These are phyloP conservation scores for Microcaecilia unicolor DNA, from an alignment of 2,797 vertebrate species.

Conservation along the genomic window DNA sequence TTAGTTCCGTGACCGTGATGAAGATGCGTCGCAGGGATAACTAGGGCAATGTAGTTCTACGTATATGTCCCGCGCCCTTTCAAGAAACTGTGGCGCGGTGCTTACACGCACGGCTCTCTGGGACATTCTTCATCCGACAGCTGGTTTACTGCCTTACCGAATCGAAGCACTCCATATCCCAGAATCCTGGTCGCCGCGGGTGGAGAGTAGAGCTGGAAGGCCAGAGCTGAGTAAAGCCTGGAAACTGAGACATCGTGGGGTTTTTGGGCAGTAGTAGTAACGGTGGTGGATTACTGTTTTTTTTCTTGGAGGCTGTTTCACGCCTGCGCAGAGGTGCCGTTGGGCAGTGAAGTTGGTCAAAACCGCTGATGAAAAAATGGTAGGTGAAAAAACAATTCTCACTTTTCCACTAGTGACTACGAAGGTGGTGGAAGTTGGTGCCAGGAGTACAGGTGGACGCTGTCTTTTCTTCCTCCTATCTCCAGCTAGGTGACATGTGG, in stretches of 20 bases:
- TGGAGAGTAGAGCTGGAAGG: too few species aligned
- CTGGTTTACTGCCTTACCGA: too few species aligned
- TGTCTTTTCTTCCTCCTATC: too few species aligned
- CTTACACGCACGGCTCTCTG: too few species aligned
- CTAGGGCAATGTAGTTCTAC: too few species aligned
- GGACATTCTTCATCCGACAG: too few species aligned
- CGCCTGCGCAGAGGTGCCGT: constrained; percentile 59
- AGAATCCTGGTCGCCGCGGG: not conserved
- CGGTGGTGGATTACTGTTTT: too few species aligned
- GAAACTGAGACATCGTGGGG: too few species aligned
- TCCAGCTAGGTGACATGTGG: not conserved
- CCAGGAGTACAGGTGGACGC: fast-evolving
- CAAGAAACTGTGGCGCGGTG: not conserved
- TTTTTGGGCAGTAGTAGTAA: not conserved
- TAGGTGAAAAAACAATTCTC: constrained; percentile 76
- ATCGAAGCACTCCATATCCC: not conserved
- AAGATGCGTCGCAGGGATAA: too few species aligned
- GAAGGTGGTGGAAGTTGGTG: not conserved
- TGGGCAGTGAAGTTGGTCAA: constrained; percentile 69
- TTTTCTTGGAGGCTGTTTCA: constrained; percentile 17
- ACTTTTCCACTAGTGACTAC: too few species aligned
- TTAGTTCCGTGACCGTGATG: too few species aligned
- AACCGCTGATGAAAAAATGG: constrained; percentile 86
- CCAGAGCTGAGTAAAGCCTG: not conserved
- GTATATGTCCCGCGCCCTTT: constrained; percentile 3